Base-by-base conservation (phyloP, 2,888 invertebrate genomes). In the Oxyscelio sp. region DNA sequence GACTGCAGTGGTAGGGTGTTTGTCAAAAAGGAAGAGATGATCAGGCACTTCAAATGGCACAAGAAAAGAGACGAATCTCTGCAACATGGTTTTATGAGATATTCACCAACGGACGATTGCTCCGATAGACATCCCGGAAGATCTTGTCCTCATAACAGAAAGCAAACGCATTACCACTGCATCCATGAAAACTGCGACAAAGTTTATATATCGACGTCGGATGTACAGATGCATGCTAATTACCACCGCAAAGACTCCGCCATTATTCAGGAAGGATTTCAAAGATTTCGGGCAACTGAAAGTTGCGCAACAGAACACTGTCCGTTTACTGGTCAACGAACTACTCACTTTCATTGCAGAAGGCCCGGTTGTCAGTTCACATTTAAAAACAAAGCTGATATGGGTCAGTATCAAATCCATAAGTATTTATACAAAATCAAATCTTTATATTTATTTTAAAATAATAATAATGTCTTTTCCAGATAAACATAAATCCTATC, bases 141-240 rank as follows among this genome's bases (percentile, higher is more conserved):
- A 22, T 93, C 94, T 56, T 99, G 99, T 94, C 97, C 97, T 1
- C 99, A 99, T 95, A 99, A 99, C 94, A 95, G 97, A 85, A 97
- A 98, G 92, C 99, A 99, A 94, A 99, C 99, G 0, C 99, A 99
- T 94, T 99, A 99, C 94, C 99, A 99, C 94, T 99, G 99, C 94
- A 97, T 99, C 86, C 99, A 99, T 94, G 98, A 97, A 93, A 97
- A 97, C 88, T 98, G 98, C 94, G 97, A 97, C 95, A 99, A 99
- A 95, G 98, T 99, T 0, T 99, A 99, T 95, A 99, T 99, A 92
- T 99, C 99, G 90, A 99, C 99, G 3, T 99, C 99, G 59, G 99
- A 99, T 94, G 99, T 99, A 4, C 99, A 99, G 95, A 99, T 99
- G 99, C 99, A 99, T 94, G 99, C 99, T 3, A 99, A 99, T 95